These are phyloP conservation scores for Nasua narica DNA, from an alignment of 2,797 vertebrate species.

Conservation along the genomic window DNA sequence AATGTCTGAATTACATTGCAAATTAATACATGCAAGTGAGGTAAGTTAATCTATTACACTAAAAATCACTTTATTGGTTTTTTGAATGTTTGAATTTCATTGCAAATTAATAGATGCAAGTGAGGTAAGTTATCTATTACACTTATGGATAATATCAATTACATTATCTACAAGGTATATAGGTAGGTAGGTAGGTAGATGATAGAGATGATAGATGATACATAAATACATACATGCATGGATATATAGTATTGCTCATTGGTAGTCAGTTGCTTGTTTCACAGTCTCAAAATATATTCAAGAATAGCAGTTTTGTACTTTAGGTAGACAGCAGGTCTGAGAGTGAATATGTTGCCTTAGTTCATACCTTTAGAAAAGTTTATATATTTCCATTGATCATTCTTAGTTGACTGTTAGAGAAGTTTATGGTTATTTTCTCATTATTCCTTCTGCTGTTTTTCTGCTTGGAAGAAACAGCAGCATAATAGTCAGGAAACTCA, in stretches of 20 bases:
- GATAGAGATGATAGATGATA: background rate
- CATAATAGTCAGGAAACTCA: background rate
- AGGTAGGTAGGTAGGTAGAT: background rate
- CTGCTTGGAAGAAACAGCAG: background rate
- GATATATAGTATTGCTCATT: background rate
- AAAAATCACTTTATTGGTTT: no score
- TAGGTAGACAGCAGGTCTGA: background rate
- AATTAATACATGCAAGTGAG: background rate
- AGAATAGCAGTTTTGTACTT: background rate
- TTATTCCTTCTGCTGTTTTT: background rate
- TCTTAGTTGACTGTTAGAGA: background rate
- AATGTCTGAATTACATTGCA: background rate
- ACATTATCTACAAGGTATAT: background rate
- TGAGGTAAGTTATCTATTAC: background rate
- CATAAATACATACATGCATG: background rate
- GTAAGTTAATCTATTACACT: background rate
- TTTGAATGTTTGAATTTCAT: no score
- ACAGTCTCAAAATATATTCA: background rate
- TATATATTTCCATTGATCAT: background rate
- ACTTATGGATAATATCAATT: no score
- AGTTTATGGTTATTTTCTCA: background rate
- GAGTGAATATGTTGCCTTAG: background rate
- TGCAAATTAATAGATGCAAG: no score
- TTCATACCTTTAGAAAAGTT: background rate
- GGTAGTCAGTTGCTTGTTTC: background rate